Evolutionary conservation across 2,888 invertebrate genomes (phyloP).

Genomic region (Netelia inedita): DNA sequence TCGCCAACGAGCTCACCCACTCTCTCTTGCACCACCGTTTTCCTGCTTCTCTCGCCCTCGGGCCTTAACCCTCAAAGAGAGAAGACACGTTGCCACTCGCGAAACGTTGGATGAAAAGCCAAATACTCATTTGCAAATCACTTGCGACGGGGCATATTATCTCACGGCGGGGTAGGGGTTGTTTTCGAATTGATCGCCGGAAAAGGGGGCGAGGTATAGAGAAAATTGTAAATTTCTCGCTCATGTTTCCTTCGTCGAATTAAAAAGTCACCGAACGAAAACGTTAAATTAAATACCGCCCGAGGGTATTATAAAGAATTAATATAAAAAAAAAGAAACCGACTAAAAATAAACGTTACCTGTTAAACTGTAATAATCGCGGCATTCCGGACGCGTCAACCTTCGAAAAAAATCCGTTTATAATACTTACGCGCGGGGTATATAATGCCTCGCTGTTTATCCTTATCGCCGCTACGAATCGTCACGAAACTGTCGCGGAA

Average conservation of each 20-base stretch:
- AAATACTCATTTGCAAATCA: slow-evolving; percentile 13
- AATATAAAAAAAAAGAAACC: not conserved
- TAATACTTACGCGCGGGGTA: slow-evolving; percentile 26
- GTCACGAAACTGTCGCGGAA: slow-evolving; percentile 34
- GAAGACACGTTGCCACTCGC: not conserved
- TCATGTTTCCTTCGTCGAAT: not conserved
- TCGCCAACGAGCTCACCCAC: slow-evolving; percentile 25
- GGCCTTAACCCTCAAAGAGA: slow-evolving; percentile 34
- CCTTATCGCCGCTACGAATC: slow-evolving; percentile 49
- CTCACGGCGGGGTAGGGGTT: not conserved
- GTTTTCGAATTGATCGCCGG: not conserved
- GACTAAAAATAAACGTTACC: not conserved
- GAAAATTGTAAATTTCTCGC: not conserved
- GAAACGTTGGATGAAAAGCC: slow-evolving; percentile 2
- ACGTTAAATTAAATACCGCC: not conserved
- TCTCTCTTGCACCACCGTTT: not conserved
- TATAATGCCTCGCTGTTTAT: slow-evolving; percentile 10
- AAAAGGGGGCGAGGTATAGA: not conserved
- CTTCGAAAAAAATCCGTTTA: slow-evolving; percentile 17
- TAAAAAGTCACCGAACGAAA: slow-evolving; percentile 8
- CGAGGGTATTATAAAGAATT: no score
- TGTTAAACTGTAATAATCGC: slow-evolving; percentile 35
- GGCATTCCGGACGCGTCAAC: not conserved
- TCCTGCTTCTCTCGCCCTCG: not conserved
- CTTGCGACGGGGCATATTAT: not conserved